phyloP scores from a whole-genome alignment of 2,113 vertebrate species.

The Pyxicephalus adspersus region DNA sequence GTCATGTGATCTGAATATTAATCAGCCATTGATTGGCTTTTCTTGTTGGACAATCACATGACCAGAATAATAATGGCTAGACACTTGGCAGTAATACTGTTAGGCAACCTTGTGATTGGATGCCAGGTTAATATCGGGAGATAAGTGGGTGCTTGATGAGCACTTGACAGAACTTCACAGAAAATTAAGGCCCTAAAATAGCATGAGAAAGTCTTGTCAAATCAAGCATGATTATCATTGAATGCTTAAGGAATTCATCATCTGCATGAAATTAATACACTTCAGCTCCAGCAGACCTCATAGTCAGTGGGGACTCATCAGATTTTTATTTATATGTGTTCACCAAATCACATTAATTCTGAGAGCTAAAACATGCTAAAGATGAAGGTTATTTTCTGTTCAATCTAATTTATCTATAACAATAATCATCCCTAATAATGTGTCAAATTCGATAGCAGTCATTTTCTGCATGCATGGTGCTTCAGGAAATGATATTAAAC shows the following conservation, averaged over 20 bases:
- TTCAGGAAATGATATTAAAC: conserved; percentile 77
- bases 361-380: conserved; percentile 85
- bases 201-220: conserved; percentile 88
- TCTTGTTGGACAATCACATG: conserved; percentile 79
- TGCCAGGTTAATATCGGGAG: conserved; percentile 79
- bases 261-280: conserved; percentile 87
- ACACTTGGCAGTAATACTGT: conserved; percentile 65
- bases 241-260: conserved; percentile 87
- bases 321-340: conserved; percentile 87
- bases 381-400: conserved; percentile 87
- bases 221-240: conserved; percentile 86
- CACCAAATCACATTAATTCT: conserved; percentile 87
- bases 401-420: conserved; percentile 86
- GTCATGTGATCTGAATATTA: conserved; percentile 85
- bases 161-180: conserved; percentile 88
- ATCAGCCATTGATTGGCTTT: conserved; percentile 83
- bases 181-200: conserved; percentile 88
- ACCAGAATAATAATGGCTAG: conserved; percentile 76
- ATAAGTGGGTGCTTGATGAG: conserved; percentile 85
- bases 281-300: conserved; percentile 76
- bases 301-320: conserved; percentile 82
- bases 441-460: conserved; percentile 82
- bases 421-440: conserved; percentile 86
- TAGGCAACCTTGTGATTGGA: conserved; percentile 80
- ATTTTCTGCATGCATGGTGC: conserved; percentile 79